Evolutionary conservation across 2,797 vertebrate species (phyloP).

Genomic region (Brachyalestes nurse): DNA sequence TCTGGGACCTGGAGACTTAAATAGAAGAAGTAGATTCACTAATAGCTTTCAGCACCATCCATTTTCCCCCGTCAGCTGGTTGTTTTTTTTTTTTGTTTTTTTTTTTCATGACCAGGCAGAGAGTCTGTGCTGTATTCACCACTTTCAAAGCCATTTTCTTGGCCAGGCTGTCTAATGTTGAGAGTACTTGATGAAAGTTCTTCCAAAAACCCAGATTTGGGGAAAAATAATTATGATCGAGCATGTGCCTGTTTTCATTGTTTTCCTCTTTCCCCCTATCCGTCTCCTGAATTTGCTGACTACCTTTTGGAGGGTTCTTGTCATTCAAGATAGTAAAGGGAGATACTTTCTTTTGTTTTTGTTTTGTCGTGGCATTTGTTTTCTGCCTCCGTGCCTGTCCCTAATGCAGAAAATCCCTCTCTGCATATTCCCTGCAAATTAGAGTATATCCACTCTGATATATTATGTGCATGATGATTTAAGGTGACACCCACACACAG

Average conservation of each 20-base stretch:
- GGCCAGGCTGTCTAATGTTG: background rate
- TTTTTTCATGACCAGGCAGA: slow-evolving; percentile 64
- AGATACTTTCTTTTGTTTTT: slow-evolving; percentile 54
- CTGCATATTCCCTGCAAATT: slow-evolving; percentile 74
- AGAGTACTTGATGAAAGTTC: slow-evolving; percentile 37
- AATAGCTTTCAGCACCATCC: slow-evolving; percentile 70
- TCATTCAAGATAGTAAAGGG: background rate
- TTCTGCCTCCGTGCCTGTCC: slow-evolving; percentile 55
- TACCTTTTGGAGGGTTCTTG: background rate
- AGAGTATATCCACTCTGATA: slow-evolving; percentile 73
- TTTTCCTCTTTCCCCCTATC: background rate
- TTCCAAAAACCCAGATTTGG: slow-evolving; percentile 27
- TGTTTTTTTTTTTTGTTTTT: slow-evolving; percentile 50
- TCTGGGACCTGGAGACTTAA: slow-evolving; percentile 77
- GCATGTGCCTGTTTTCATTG: background rate
- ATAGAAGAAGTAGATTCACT: slow-evolving; percentile 75
- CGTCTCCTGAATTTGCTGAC: background rate
- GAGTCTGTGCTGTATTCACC: slow-evolving; percentile 11
- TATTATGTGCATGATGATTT: slow-evolving; percentile 76
- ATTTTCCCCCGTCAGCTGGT: slow-evolving; percentile 74
- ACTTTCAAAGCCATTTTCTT: slow-evolving; percentile 36
- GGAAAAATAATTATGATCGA: slow-evolving; percentile 16
- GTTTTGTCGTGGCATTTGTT: slow-evolving; percentile 38
- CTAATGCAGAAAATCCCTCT: slow-evolving; percentile 68
- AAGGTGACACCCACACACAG: slow-evolving; percentile 80